phyloP scores from a whole-genome alignment of 2,888 invertebrate species.

The Cheilosia pagana region DNA sequence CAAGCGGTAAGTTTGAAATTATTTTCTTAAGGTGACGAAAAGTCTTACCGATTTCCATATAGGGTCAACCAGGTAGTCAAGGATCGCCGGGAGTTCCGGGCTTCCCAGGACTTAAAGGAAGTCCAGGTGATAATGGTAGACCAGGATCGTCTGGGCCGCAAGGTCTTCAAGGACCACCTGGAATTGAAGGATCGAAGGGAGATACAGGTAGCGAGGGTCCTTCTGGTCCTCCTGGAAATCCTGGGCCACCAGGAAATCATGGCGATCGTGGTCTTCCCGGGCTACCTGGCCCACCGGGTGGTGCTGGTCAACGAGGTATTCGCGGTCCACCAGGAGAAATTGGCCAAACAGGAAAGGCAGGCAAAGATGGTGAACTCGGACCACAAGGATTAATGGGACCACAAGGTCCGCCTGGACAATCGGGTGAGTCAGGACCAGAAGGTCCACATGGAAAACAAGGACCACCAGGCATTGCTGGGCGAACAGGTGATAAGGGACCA shows the following conservation, averaged over 20 bases:
- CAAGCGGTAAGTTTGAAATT: conserved; percentile 85
- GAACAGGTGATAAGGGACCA: conserved; percentile 91
- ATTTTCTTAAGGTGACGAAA: neutral
- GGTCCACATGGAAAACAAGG: conserved; percentile 88
- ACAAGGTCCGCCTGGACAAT: conserved; percentile 86
- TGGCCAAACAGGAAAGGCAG: conserved; percentile 88
- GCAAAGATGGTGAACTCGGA: conserved; percentile 89
- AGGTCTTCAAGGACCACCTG: conserved; percentile 89
- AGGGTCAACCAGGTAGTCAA: conserved; percentile 89
- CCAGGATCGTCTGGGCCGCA: conserved; percentile 87
- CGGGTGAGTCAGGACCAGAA: conserved; percentile 86
- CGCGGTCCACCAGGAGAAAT: conserved; percentile 86
- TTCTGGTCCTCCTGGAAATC: conserved; percentile 85
- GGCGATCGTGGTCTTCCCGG: conserved; percentile 79
- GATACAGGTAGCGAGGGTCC: conserved; percentile 89
- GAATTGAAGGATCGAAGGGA: conserved; percentile 90
- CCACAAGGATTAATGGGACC: conserved; percentile 87
- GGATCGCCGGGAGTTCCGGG: conserved; percentile 89
- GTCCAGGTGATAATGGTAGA: conserved; percentile 88
- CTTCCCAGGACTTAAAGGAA: conserved; percentile 88
- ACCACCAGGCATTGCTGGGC: conserved; percentile 88
- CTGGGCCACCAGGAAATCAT: conserved; percentile 86
- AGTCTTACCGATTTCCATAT: neutral
- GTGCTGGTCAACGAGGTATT: conserved; percentile 77
- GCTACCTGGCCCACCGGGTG: conserved; percentile 79